Evolutionary conservation across 2,113 vertebrate genomes (phyloP), one percentile per base, ranked within the genome.

Genomic region (Willisornis vidua): DNA sequence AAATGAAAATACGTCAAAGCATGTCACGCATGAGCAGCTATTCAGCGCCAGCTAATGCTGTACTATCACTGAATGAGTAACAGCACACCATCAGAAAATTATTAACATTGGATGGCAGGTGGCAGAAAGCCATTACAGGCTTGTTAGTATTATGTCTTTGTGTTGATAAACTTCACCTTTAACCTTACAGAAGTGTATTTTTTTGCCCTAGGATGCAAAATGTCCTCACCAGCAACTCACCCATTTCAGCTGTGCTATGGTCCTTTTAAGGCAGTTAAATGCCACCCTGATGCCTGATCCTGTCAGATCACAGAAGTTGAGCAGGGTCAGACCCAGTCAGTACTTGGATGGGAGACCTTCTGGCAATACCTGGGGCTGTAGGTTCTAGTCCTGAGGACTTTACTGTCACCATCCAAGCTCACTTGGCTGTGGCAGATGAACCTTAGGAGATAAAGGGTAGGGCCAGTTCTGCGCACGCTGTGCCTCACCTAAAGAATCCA

Each of bases 171-270:
- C 35, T 62, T 67, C 63, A 71, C 26, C 19, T 67, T 76, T 66
- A 80, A 29, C 33, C 46, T 77, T 45, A 58, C 1, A 4, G 59
- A 67, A 88, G 71, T 55, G 12, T 5, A 63, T 62, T 75, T 28
- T 57, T 94, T 89, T 6, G 0, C 19, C 37, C 13, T 24, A 51
- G 66, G 46, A 61, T 19, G 24, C 16, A 59, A 75, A 91, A 52
- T 13, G 10, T 46, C 58, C 59, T 92, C 0, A 1, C 51, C 66
- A 25, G n/a, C 33, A 61, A 46, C 19, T 26, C 31, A 29, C 35
- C 52, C 0, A 3, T 43, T 67, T 93, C 19, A 20, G 8, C 19
- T 35, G 9, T 31, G 8, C n/a, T 61, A 1, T 1, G 0, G 20
- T 55, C 18, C 51, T 70, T 83, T n/a, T 43, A 43, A 43, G 41